A percentile compares a stretch with the other conserved stretches of the same genome.
These are phyloP conservation scores for Nomada ferruginata DNA, from an alignment of 2,888 invertebrate species.

Conservation along the genomic window DNA sequence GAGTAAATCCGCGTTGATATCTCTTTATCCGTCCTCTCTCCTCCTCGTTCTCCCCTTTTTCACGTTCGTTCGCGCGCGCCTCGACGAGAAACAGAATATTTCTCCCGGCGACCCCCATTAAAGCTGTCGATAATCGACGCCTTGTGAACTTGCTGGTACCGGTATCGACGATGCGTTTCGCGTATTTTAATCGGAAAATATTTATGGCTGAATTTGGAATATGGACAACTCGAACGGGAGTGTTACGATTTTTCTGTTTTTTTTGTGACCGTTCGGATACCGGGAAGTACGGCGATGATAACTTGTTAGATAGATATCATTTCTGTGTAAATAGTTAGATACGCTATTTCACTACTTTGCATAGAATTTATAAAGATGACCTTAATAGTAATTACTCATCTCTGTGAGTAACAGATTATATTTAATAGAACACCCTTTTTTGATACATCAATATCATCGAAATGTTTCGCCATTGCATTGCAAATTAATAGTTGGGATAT, in stretches of 20 bases:
- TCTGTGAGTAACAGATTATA: no score
- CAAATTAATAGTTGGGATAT: no score
- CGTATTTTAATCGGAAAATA: background rate
- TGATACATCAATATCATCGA: no score
- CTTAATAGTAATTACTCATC: no score
- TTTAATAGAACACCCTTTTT: no score
- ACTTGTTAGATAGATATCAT: background rate
- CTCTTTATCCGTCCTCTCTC: constrained; percentile 49
- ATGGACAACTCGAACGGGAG: background rate
- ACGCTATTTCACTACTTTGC: no score
- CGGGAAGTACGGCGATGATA: background rate
- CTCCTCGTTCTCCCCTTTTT: background rate
- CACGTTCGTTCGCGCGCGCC: constrained; percentile 19
- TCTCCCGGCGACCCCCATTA: constrained; percentile 13
- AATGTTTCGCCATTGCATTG: no score
- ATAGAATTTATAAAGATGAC: no score
- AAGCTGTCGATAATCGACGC: constrained; percentile 41
- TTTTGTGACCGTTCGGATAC: background rate
- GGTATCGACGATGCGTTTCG: background rate
- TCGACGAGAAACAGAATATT: constrained; percentile 37
- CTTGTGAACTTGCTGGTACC: background rate
- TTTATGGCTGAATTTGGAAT: constrained; percentile 8
- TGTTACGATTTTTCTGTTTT: background rate
- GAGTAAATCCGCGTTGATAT: constrained; percentile 65
- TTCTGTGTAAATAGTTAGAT: background rate